Percentiles rank a stretch among this genome's conserved stretches.
Evolutionary conservation across 2,888 invertebrate genomes (phyloP).

Genomic region (Globia sparganii): DNA sequence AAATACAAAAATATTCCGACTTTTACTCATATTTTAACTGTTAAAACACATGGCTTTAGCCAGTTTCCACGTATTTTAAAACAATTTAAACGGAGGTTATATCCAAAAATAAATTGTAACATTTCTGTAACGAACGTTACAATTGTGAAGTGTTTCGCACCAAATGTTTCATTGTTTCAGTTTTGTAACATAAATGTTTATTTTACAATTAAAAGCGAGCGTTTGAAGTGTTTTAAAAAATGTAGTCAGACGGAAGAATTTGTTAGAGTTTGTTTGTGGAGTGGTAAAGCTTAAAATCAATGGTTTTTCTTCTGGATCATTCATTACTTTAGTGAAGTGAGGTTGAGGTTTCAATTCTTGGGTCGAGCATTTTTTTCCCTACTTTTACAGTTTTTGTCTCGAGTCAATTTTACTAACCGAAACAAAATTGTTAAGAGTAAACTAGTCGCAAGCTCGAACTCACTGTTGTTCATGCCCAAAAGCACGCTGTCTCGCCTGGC

Average conservation of each 20-base stretch:
- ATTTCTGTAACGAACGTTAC: conserved; percentile 35
- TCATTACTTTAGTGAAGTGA: neutral
- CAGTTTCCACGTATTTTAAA: conserved; percentile 52
- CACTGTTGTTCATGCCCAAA: too few species aligned
- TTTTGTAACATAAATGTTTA: conserved; percentile 51
- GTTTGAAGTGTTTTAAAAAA: conserved; percentile 46
- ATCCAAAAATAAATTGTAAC: conserved; percentile 56
- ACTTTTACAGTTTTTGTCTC: too few species aligned
- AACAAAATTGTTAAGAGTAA: too few species aligned
- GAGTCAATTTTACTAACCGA: too few species aligned
- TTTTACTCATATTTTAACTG: conserved; percentile 17
- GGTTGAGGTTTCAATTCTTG: neutral
- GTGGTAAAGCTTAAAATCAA: conserved; percentile 8
- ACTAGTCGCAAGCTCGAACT: too few species aligned
- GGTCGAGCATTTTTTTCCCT: neutral
- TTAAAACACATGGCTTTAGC: conserved; percentile 19
- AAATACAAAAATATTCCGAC: neutral
- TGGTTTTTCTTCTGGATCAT: neutral
- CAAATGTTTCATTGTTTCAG: conserved; percentile 56
- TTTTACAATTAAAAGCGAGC: conserved; percentile 41
- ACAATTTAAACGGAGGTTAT: conserved; percentile 35
- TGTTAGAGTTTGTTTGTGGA: conserved; percentile 13
- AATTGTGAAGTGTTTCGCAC: conserved; percentile 38
- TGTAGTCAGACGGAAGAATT: conserved; percentile 1
- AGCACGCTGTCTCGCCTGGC: too few species aligned